These are phyloP conservation scores for Ypsolopha scabrella DNA, from an alignment of 2,888 invertebrate species.

Conservation along the genomic window DNA sequence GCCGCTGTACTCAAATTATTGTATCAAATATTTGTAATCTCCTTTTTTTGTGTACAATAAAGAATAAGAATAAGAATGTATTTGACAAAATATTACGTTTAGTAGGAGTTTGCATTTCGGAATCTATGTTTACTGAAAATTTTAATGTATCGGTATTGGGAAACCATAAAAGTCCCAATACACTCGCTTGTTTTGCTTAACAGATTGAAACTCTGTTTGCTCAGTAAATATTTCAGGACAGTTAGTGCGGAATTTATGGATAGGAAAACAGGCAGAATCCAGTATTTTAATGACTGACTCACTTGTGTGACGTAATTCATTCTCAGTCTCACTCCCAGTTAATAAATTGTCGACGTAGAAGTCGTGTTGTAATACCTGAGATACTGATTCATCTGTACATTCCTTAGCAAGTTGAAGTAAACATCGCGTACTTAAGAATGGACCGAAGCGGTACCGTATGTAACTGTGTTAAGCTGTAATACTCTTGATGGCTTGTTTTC, in stretches of 20 bases:
- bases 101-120: neutral
- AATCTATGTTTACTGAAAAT: neutral
- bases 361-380: too few relatives aligned
- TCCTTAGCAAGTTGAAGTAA: too few relatives aligned
- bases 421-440: too few relatives aligned
- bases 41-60: too few relatives aligned
- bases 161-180: neutral
- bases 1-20: too few relatives aligned
- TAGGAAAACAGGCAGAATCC: conserved; percentile 23
- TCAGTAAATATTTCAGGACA: neutral
- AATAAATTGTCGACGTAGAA: conserved; percentile 1
- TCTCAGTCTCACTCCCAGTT: conserved; percentile 11
- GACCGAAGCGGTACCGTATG: too few relatives aligned
- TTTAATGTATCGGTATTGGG: neutral
- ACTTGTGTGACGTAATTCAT: conserved; percentile 6
- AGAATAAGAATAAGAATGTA: too few relatives aligned
- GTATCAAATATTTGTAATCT: too few relatives aligned
- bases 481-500: conserved; percentile 17
- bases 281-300: conserved; percentile 18
- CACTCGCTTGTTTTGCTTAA: neutral
- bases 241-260: neutral
- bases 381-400: too few relatives aligned
- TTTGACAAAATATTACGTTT: conserved; percentile 2
- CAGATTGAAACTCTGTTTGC: neutral
- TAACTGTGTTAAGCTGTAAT: too few relatives aligned